Evolutionary conservation across 2,888 invertebrate genomes (phyloP), one percentile per base, ranked within the genome.

Genomic region (Cantharis nigra): DNA sequence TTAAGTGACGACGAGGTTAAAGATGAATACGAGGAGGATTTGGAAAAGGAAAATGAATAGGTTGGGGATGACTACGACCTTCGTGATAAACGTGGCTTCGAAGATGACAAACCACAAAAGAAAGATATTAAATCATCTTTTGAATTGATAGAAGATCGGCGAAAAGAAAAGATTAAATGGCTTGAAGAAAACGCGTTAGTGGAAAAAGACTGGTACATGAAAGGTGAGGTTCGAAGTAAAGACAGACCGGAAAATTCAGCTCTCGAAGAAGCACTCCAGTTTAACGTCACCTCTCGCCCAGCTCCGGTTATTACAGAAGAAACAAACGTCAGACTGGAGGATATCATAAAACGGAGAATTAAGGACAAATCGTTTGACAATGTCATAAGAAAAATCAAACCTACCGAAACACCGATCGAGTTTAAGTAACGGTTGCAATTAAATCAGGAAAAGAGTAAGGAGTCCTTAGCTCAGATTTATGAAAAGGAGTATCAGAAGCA

Each of bases 291-390:
- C 0, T 91, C 93, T 1, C 91, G 96, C 84, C 96, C 96, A 91
- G 95, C 98, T 3, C 98, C 98, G 2, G 91, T 97, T 0, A 96
- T 98, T 69, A 98, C 98, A 0, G 97, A 97, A 86, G 93, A 97
- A 87, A 96, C 96, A 0, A 97, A 97, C 0, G 85, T 94, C 4
- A 94, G 93, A 67, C 88, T 99, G 69, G 98, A 99, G 89, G 96
- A 97, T 81, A 92, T 98, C 13, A 97, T 99, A n/a, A 92, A 90
- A 81, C 96, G 95, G 85, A 91, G 99, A 84, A 96, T 99, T 49
- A 97, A 96, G 89, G 97, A 98, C 85, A 93, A 95, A 90, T 94
- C 94, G 0, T 99, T 96, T 94, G 98, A 99, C 87, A 98, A 98
- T 88, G 98, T 98, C 0, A 93, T 93, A 78, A 92, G 95, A 71